Conservation (phyloP, 2,888 invertebrate genomes). For the Cactoblastis cactorum region DNA sequence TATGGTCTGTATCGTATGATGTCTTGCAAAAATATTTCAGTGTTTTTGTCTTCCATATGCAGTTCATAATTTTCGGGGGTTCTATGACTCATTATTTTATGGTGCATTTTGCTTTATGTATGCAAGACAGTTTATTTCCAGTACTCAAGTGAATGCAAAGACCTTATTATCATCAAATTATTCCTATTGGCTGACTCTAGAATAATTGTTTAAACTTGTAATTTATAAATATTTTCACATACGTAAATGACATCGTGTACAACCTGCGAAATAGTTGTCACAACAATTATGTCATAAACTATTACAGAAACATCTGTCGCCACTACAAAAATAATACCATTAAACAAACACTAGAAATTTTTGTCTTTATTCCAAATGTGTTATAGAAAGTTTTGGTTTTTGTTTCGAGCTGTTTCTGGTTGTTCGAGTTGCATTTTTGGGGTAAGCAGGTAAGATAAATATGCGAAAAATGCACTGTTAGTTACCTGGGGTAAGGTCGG, state of each 20-base stretch:
- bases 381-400: slow-evolving; percentile 35
- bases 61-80: background rate
- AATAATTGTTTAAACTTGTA: background rate
- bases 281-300: slow-evolving; percentile 36
- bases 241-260: background rate
- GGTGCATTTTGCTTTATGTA: slow-evolving; percentile 1
- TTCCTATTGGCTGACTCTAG: background rate
- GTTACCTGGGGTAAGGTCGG: slow-evolving; percentile 63
- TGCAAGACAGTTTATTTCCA: background rate
- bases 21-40: background rate
- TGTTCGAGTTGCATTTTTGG: slow-evolving; percentile 41
- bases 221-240: background rate
- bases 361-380: slow-evolving; percentile 55
- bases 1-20: background rate
- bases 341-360: slow-evolving; percentile 46
- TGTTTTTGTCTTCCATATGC: background rate
- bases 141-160: background rate
- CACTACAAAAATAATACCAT: slow-evolving; percentile 50
- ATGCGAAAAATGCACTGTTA: slow-evolving; percentile 22
- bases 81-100: background rate
- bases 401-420: slow-evolving; percentile 26
- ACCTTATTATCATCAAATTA: background rate
- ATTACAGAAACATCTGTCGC: slow-evolving; percentile 37
- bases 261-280: background rate
- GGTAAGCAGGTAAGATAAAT: slow-evolving; percentile 22